Evolutionary conservation across 2,888 invertebrate genomes (phyloP).

Genomic region (Drosophila nr. fundita): DNA sequence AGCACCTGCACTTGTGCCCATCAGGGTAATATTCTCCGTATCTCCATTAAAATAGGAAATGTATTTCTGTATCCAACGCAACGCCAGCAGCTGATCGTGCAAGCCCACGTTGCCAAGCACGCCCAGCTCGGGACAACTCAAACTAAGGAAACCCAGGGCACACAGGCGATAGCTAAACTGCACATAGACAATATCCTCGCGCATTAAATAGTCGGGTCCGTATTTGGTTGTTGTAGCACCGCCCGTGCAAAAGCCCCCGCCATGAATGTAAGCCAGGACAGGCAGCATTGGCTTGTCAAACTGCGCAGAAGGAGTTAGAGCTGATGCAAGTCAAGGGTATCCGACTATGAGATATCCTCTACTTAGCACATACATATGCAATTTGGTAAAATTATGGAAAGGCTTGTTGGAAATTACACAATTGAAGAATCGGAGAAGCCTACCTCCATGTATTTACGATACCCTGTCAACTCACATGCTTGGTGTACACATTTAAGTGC

Average conservation of each 20-base stretch:
- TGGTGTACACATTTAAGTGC: constrained; percentile 76
- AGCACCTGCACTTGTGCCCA: constrained; percentile 86
- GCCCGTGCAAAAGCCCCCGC: constrained; percentile 85
- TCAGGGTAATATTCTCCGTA: constrained; percentile 85
- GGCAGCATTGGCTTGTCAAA: constrained; percentile 65
- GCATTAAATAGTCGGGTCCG: constrained; percentile 85
- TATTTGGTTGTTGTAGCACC: constrained; percentile 79
- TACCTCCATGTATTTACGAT: neutral
- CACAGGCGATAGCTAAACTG: constrained; percentile 86
- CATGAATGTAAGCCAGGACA: constrained; percentile 86
- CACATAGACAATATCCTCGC: constrained; percentile 85
- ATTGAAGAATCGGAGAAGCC: neutral
- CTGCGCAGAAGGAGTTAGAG: constrained; percentile 26
- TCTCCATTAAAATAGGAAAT: constrained; percentile 86
- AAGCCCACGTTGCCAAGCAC: constrained; percentile 86
- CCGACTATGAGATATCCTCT: neutral
- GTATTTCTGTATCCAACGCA: constrained; percentile 86
- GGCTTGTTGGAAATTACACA: neutral
- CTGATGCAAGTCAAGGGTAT: neutral
- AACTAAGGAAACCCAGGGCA: constrained; percentile 85
- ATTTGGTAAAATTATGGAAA: neutral
- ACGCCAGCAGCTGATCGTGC: constrained; percentile 86
- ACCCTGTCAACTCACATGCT: constrained; percentile 50
- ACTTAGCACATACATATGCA: neutral
- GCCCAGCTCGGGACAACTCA: constrained; percentile 83